Conservation (phyloP, 2,888 invertebrate species). For the Phymatocera aterrima region DNA sequence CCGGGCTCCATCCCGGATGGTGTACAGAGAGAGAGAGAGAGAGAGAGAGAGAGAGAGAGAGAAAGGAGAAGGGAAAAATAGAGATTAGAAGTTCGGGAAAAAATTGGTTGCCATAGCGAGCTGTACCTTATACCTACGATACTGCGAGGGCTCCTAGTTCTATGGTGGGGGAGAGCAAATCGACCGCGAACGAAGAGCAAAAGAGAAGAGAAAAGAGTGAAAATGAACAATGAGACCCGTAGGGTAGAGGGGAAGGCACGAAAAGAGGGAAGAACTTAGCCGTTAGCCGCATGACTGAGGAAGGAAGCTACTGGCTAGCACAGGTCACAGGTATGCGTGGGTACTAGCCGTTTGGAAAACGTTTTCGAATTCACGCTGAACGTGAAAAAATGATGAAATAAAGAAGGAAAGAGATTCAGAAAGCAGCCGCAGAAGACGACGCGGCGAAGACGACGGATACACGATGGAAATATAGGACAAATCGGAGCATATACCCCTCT, state of each 20-base stretch:
- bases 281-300: slow-evolving; percentile 7
- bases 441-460: background rate
- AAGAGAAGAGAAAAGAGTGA: slow-evolving; percentile 35
- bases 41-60: slow-evolving; percentile 24
- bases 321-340: slow-evolving; percentile 14
- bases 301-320: no score
- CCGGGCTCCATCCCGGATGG: background rate
- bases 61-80: slow-evolving; percentile 35
- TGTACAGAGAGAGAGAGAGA: slow-evolving; percentile 24
- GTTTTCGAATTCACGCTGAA: background rate
- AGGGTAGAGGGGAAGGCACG: slow-evolving; percentile 58
- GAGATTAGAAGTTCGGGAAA: slow-evolving; percentile 27
- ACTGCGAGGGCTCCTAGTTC: background rate
- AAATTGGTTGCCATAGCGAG: slow-evolving; percentile 24
- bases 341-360: slow-evolving; percentile 36
- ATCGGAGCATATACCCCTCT: slow-evolving; percentile 8
- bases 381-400: background rate
- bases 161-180: slow-evolving; percentile 27
- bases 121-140: background rate
- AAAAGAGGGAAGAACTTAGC: slow-evolving; percentile 42
- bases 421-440: no score
- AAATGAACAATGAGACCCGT: slow-evolving; percentile 61
- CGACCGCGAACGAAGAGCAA: slow-evolving; percentile 33
- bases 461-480: slow-evolving; percentile 16
- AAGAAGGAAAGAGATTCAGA: no score